Percentiles rank a stretch among this genome's conserved stretches.
Conservation (phyloP, 2,888 invertebrate species). For the Pterostichus madidus region DNA sequence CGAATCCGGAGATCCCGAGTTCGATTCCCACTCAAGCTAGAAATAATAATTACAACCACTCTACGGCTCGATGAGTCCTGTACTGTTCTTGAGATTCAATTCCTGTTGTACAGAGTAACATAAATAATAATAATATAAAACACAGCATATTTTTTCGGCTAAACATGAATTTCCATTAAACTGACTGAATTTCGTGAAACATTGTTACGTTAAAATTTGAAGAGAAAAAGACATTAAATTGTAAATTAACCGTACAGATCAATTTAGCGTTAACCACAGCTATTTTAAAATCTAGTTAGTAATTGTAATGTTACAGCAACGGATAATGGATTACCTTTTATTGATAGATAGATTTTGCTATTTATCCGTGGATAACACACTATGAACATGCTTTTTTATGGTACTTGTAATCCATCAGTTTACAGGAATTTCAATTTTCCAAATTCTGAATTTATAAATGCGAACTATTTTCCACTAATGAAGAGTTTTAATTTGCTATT, state of each 20-base stretch:
- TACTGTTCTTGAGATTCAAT: too few species aligned
- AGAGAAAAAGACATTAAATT: conserved; percentile 35
- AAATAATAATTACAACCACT: too few species aligned
- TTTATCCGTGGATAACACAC: background rate
- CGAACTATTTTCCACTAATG: too few species aligned
- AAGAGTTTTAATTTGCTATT: too few species aligned
- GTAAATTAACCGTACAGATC: background rate
- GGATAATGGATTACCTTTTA: conserved; percentile 15
- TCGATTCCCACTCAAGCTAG: too few species aligned
- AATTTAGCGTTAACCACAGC: background rate
- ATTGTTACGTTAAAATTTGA: conserved; percentile 2
- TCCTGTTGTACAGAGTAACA: too few species aligned
- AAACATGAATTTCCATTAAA: conserved; percentile 30
- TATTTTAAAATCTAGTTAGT: conserved; percentile 25
- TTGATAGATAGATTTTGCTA: conserved; percentile 5
- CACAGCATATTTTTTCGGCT: conserved; percentile 33
- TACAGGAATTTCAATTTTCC: too few species aligned
- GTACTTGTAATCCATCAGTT: background rate
- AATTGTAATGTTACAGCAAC: background rate
- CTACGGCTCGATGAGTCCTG: too few species aligned
- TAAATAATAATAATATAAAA: too few species aligned
- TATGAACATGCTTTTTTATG: background rate
- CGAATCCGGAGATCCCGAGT: too few species aligned
- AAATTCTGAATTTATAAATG: too few species aligned
- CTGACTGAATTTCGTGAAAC: conserved; percentile 14